These are phyloP conservation scores for Orchesella cincta DNA, from an alignment of 1,140 invertebrate species.

Conservation along the genomic window DNA sequence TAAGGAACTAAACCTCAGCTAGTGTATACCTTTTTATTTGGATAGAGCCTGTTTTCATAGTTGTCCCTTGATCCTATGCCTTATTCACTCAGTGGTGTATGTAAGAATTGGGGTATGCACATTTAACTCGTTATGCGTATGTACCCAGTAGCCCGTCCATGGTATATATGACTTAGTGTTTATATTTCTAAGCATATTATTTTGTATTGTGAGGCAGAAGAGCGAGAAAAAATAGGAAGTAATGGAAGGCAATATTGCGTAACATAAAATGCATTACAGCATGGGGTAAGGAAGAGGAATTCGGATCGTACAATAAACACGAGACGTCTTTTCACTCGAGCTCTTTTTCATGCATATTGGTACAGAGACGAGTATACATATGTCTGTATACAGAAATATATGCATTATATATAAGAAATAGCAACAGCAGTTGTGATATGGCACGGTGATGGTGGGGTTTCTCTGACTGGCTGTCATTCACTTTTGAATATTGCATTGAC, in stretches of 20 bases:
- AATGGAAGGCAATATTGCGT: conserved; percentile 5
- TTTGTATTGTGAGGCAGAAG: neutral
- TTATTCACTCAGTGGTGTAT: too few species aligned
- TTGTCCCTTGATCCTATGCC: too few species aligned
- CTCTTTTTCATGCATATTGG: neutral
- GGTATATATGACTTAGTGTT: too few species aligned
- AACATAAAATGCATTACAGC: conserved; percentile 17
- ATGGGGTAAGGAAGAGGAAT: neutral
- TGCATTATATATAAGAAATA: neutral
- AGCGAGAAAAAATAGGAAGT: neutral
- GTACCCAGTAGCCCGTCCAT: neutral
- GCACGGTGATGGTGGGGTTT: neutral
- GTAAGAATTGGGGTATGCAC: too few species aligned
- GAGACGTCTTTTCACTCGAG: neutral
- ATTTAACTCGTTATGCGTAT: neutral
- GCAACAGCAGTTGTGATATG: neutral
- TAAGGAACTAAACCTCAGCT: too few species aligned
- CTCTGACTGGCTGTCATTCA: conserved; percentile 26
- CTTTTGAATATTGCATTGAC: conserved; percentile 24
- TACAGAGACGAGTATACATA: neutral
- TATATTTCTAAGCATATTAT: neutral
- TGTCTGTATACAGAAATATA: neutral
- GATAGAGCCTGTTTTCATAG: too few species aligned
- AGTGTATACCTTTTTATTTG: too few species aligned
- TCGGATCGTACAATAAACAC: conserved; percentile 2